phyloP scores from a whole-genome alignment of 1,140 invertebrate genomes.

The Andrena cerasifolii region DNA sequence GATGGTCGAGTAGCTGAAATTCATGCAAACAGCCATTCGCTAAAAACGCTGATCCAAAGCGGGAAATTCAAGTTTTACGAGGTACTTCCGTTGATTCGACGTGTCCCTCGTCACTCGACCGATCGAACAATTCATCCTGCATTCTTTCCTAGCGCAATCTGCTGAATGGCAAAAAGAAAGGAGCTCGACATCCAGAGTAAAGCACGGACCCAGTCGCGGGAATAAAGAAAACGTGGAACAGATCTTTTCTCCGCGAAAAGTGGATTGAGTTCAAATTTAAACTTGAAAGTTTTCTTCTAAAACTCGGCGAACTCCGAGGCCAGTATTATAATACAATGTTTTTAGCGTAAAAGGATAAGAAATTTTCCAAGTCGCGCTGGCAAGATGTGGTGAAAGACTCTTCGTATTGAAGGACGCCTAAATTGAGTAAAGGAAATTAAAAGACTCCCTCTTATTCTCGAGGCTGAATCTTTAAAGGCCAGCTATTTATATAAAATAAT shows the following conservation, averaged over 20 bases:
- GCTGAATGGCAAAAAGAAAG: constrained; percentile 9
- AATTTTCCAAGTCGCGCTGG: too few species aligned
- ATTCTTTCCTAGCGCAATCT: not conserved
- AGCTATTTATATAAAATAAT: too few species aligned
- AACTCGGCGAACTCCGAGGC: too few species aligned
- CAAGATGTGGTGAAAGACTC: too few species aligned
- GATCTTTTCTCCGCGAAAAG: not conserved
- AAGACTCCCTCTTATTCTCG: too few species aligned
- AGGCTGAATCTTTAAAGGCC: too few species aligned
- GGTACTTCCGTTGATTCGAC: not conserved
- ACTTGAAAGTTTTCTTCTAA: not conserved
- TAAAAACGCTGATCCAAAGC: not conserved
- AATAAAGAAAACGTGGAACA: constrained; percentile 17
- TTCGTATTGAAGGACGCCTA: too few species aligned
- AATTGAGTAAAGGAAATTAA: too few species aligned
- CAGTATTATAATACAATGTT: too few species aligned
- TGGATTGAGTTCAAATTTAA: not conserved
- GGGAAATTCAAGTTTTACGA: not conserved
- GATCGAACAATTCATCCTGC: constrained; percentile 14
- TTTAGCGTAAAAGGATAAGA: too few species aligned
- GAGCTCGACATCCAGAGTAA: not conserved
- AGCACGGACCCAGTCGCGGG: too few species aligned
- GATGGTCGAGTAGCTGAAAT: not conserved
- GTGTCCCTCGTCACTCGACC: not conserved
- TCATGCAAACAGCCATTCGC: not conserved